Conservation (phyloP, 2,797 vertebrate genomes). For the Heteromormyrus szaboi region DNA sequence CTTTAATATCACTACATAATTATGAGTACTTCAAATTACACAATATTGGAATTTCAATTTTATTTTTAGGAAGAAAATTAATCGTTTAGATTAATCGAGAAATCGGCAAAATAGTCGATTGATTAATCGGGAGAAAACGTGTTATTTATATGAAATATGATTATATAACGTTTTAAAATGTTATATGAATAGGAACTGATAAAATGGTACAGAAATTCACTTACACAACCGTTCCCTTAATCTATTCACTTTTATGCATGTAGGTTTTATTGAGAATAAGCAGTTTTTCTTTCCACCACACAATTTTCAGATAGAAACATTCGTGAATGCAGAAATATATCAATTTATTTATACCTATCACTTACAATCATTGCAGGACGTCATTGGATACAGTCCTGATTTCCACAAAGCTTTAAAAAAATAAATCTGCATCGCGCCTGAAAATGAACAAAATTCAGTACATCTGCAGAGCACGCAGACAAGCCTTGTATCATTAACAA, state of each 20-base stretch:
- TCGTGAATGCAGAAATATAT: background rate
- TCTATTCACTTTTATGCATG: background rate
- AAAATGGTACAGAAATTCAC: background rate
- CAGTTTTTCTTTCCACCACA: background rate
- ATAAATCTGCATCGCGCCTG: background rate
- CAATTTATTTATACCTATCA: background rate
- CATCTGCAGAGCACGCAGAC: background rate
- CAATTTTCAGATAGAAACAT: background rate
- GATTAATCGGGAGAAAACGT: background rate
- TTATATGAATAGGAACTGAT: background rate
- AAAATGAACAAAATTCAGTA: slow-evolving; percentile 1
- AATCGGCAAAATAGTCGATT: background rate
- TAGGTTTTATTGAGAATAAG: background rate
- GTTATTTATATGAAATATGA: background rate
- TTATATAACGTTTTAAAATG: background rate
- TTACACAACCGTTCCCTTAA: background rate
- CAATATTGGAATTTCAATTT: too few species aligned
- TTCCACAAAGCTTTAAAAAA: background rate
- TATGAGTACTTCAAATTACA: background rate
- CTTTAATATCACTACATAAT: background rate
- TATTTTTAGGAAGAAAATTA: background rate
- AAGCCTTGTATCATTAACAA: background rate
- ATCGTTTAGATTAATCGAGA: background rate
- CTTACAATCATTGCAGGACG: background rate
- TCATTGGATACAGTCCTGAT: background rate